Conservation (phyloP, 2,797 vertebrate genomes). For the Aeoliscus strigatus region DNA sequence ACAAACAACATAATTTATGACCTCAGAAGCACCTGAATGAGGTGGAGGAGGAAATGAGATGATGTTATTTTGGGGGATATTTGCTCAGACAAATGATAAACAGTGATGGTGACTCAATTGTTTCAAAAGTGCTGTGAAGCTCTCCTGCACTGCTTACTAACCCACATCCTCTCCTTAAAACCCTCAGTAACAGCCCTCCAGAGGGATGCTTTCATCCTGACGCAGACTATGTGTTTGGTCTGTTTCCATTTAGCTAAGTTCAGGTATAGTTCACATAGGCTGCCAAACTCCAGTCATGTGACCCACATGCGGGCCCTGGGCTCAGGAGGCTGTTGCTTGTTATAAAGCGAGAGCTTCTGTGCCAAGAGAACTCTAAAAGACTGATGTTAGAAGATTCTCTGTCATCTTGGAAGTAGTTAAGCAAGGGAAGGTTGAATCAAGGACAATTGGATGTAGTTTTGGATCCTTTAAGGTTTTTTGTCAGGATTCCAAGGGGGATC, state of each 20-base stretch:
- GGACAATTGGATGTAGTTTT: background rate
- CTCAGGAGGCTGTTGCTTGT: conserved; percentile 52
- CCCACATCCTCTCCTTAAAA: conserved; percentile 60
- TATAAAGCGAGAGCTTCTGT: conserved; percentile 43
- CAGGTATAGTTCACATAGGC: conserved; percentile 71
- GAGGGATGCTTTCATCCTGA: conserved; percentile 74
- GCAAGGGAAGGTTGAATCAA: background rate
- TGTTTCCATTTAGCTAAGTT: conserved; percentile 74
- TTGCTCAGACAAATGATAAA: conserved; percentile 24
- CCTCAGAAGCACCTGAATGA: too few species aligned
- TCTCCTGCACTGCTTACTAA: conserved; percentile 48
- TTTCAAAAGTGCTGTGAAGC: conserved; percentile 35
- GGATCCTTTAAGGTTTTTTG: background rate
- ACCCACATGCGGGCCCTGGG: conserved; percentile 46
- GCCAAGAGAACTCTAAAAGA: conserved; percentile 32
- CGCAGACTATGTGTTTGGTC: conserved; percentile 69
- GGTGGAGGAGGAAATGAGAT: too few species aligned
- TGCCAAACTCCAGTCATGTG: conserved; percentile 58
- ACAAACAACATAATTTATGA: too few species aligned
- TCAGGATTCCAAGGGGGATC: background rate
- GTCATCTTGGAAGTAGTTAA: background rate
- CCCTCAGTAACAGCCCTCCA: conserved; percentile 54
- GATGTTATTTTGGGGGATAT: conserved; percentile 17
- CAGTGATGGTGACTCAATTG: conserved; percentile 43
- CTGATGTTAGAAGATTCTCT: background rate